A percentile compares a stretch with the other conserved stretches of the same genome.
Conservation (phyloP, 2,797 vertebrate genomes). For the Agapornis canus region DNA sequence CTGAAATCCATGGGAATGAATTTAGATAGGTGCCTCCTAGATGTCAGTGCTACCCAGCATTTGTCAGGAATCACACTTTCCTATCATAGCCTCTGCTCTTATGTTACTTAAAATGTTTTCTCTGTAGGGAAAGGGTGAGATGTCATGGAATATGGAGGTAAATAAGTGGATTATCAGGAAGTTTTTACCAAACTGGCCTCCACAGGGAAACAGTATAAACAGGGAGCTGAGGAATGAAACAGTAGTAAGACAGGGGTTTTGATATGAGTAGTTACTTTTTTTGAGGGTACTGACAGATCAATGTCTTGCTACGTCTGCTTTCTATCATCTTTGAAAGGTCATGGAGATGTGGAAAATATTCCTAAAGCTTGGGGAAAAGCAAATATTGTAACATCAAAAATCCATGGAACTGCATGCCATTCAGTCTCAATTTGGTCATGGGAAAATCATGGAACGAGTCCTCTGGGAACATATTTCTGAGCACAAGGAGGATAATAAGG, state of each 20-base stretch:
- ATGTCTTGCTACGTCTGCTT: neutral
- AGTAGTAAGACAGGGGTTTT: neutral
- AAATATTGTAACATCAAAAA: neutral
- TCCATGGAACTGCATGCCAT: neutral
- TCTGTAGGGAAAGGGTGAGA: neutral
- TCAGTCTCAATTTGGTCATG: neutral
- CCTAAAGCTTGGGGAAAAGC: neutral
- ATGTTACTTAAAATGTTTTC: neutral
- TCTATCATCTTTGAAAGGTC: neutral
- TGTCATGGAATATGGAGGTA: neutral
- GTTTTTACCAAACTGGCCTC: neutral
- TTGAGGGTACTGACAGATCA: neutral
- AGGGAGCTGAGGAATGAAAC: neutral
- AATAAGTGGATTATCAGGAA: neutral
- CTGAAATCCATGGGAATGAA: neutral
- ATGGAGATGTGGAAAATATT: accelerated
- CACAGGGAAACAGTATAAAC: neutral
- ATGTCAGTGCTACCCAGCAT: neutral
- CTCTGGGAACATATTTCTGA: neutral
- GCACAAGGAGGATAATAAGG: neutral
- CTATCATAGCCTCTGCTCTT: neutral
- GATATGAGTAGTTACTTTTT: neutral
- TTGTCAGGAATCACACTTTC: neutral
- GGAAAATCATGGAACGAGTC: neutral
- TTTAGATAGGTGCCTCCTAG: neutral